Conservation (phyloP, 2,888 invertebrate species). For the Eupithecia subumbrata region DNA sequence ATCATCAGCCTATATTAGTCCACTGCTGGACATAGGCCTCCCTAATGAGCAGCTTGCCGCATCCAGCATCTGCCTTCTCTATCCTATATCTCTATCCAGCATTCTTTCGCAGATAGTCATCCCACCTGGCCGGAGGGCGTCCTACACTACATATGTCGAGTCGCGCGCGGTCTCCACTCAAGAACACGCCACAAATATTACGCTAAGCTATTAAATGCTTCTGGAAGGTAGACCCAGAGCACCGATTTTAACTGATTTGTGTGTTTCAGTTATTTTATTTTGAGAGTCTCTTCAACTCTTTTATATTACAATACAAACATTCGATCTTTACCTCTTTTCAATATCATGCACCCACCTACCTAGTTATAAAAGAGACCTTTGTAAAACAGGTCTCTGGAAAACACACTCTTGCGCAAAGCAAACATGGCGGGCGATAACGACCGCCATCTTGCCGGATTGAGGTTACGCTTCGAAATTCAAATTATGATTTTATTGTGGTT, state of each 20-base stretch:
- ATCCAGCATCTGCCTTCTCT: too few relatives aligned
- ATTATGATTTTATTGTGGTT: conserved; percentile 69
- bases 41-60: too few relatives aligned
- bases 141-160: too few relatives aligned
- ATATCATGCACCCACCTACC: neutral
- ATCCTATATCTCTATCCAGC: too few relatives aligned
- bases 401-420: conserved; percentile 81
- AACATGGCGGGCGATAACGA: conserved; percentile 75
- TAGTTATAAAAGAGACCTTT: conserved; percentile 62
- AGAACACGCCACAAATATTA: neutral
- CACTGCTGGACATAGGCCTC: too few relatives aligned
- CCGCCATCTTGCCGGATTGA: conserved; percentile 80
- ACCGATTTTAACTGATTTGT: neutral
- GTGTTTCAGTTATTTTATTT: neutral
- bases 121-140: too few relatives aligned
- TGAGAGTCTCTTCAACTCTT: neutral
- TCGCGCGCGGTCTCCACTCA: too few relatives aligned
- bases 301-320: neutral
- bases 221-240: neutral
- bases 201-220: neutral
- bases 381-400: conserved; percentile 77
- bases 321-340: neutral
- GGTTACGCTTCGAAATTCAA: conserved; percentile 75
- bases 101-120: too few relatives aligned
- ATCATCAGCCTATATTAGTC: too few relatives aligned